These are phyloP conservation scores for Drosophila nigrodunni DNA, from an alignment of 1,140 invertebrate species.

Conservation along the genomic window DNA sequence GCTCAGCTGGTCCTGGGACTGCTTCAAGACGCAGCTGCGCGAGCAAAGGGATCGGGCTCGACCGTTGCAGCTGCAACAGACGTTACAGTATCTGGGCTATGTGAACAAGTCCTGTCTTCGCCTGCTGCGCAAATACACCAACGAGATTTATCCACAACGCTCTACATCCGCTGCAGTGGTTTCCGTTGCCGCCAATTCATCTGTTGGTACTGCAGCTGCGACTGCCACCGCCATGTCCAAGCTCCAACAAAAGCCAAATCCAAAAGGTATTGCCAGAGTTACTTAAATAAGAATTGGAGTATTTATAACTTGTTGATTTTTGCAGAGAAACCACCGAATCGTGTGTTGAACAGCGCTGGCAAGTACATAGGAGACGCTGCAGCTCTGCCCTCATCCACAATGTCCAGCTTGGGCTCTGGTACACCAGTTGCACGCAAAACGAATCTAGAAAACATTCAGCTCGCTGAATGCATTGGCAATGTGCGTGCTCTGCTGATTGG, in stretches of 20 bases:
- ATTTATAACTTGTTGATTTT: neutral
- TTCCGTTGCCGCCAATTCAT: conserved; percentile 4
- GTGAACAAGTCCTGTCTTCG: conserved; percentile 93
- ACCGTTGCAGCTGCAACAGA: conserved; percentile 85
- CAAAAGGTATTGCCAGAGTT: conserved; percentile 36
- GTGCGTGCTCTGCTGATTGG: conserved; percentile 92
- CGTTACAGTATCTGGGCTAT: conserved; percentile 93
- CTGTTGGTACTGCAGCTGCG: conserved; percentile 84
- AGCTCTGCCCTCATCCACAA: neutral
- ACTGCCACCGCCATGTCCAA: conserved; percentile 85
- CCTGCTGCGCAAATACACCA: conserved; percentile 93
- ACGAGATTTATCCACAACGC: conserved; percentile 93
- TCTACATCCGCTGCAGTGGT: conserved; percentile 18
- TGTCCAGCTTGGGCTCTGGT: conserved; percentile 2
- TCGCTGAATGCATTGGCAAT: conserved; percentile 95
- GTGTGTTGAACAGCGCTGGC: conserved; percentile 25
- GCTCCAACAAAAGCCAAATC: conserved; percentile 87
- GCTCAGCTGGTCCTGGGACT: conserved; percentile 93
- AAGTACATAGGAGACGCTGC: conserved; percentile 20
- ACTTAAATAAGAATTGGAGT: too few relatives aligned
- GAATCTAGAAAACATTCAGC: conserved; percentile 89
- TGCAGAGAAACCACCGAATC: conserved; percentile 60
- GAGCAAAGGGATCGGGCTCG: conserved; percentile 86
- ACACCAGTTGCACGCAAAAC: conserved; percentile 85
- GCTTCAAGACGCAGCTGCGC: conserved; percentile 89